Conservation (phyloP, 1,140 invertebrate genomes). For the Drosophila pectinifera region DNA sequence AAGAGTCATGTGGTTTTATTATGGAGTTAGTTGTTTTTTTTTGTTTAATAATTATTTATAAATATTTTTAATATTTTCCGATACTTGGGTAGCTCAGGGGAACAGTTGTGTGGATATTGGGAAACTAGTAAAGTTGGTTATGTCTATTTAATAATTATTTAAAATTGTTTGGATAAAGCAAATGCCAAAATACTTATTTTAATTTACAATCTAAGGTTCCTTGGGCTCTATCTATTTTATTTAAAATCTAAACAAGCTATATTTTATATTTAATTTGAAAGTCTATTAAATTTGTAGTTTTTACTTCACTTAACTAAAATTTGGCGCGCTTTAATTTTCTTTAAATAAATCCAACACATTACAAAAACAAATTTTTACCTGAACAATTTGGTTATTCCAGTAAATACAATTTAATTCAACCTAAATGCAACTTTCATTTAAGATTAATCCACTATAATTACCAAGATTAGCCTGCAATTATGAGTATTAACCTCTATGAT, state of each 20-base stretch:
- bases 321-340: background rate
- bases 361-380: background rate
- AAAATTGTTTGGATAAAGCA: background rate
- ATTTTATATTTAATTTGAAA: background rate
- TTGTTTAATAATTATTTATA: background rate
- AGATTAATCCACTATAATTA: background rate
- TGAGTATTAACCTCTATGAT: slow-evolving; percentile 23
- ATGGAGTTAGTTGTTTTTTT: background rate
- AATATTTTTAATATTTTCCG: no score
- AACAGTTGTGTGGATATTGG: background rate
- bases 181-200: background rate
- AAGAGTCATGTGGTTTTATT: slow-evolving; percentile 4
- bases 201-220: background rate
- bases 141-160: background rate
- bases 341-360: background rate
- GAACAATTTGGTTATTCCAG: background rate
- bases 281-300: background rate
- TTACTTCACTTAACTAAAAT: no score
- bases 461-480: slow-evolving; percentile 1
- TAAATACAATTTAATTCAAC: background rate
- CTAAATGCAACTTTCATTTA: background rate
- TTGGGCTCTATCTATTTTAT: no score
- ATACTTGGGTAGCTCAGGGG: background rate
- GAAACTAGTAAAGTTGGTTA: background rate
- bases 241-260: no score